Evolutionary conservation across 2,113 vertebrate genomes (phyloP), one percentile per base, ranked within the genome.

Genomic region (Toxotes chatareus): DNA sequence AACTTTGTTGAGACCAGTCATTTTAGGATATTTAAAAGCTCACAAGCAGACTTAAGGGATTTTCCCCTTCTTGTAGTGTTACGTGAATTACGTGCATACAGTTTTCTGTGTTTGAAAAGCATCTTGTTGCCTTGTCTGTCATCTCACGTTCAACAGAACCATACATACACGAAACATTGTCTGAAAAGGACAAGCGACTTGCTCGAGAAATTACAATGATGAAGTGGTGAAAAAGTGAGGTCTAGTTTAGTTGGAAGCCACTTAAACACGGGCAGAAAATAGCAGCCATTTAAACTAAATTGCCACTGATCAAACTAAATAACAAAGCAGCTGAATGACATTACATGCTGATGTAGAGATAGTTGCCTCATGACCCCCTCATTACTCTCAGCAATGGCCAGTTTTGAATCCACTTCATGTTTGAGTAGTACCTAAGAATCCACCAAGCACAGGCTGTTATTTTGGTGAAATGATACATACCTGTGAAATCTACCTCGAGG

Each of bases 151-250:
- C 19, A 44, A 17, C 3, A 44, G 9, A n/a, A 14, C 42, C 23
- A 77, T 2, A 4, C 42, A 49, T 21, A n/a, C n/a, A 61, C 14
- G 34, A 11, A 21, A 21, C n/a, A 31, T 13, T 67, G 32, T 38
- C 11, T 36, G 17, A 32, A 71, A 44, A 19, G 55, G 27, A 0
- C 17, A 23, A 49, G 7, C 34, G 19, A 59, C 12, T 79, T 86
- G 66, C 14, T 14, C 64, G 82, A 47, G 16, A 65, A 81, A 79
- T 80, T n/a, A 65, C 44, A 70, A 16, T 19, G 31, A 59, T 60
- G 17, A 72, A 56, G 53, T 32, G 27, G 61, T 12, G 36, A 21
- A 49, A 21, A 49, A 38, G 44, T 53, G 1, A 59, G 53, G 40
- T 55, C 27, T 66, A 66, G 38, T 57, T 59, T 31, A 51, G 49